phyloP scores from a whole-genome alignment of 53 echinoderm and acorn worm genomes.

The Echinometra lucunter region DNA sequence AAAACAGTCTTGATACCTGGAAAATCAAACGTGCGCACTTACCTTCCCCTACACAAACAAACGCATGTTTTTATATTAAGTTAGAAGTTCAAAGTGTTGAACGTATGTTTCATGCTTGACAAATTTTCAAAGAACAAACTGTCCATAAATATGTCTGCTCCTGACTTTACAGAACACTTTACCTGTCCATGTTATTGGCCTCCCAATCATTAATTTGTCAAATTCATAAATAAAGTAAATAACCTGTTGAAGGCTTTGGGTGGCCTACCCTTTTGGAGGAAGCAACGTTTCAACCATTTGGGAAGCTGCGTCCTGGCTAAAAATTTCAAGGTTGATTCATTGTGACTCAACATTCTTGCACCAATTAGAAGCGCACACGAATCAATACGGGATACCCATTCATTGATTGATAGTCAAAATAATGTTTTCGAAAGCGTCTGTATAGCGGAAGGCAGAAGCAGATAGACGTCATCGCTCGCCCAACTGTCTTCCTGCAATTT shows the following conservation, averaged over 20 bases:
- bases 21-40: no score
- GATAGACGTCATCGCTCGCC: background rate
- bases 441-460: constrained; percentile 11
- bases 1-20: no score
- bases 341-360: background rate
- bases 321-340: background rate
- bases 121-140: background rate
- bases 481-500: background rate
- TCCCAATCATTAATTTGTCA: background rate
- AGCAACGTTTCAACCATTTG: background rate
- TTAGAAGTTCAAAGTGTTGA: background rate
- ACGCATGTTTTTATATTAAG: background rate
- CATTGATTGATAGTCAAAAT: constrained; percentile 7
- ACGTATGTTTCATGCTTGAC: background rate
- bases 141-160: background rate
- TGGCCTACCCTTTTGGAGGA: background rate
- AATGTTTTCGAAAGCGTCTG: background rate
- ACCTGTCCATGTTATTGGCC: background rate
- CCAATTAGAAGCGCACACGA: background rate
- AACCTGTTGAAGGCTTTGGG: background rate
- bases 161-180: background rate
- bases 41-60: background rate
- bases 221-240: background rate
- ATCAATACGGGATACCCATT: background rate
- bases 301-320: background rate